Evolutionary conservation across 2,797 vertebrate genomes (phyloP).

Genomic region (Microctenopoma steveboyesi): DNA sequence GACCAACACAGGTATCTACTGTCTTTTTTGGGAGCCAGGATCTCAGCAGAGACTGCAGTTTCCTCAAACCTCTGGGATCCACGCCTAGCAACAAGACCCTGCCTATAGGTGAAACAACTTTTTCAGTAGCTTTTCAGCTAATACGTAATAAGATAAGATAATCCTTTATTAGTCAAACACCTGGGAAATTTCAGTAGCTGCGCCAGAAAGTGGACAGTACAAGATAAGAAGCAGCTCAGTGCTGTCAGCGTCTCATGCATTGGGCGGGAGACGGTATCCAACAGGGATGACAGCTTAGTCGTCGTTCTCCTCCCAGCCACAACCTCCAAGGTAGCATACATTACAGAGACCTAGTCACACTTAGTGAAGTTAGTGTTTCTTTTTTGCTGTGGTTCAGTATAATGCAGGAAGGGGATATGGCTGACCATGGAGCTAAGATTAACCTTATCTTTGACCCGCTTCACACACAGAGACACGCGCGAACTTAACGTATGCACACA

Average conservation of each 20-base stretch:
- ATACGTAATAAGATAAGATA: too few species aligned
- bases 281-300: too few species aligned
- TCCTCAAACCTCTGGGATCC: slow-evolving; percentile 91
- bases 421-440: slow-evolving; percentile 64
- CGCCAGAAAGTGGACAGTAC: too few species aligned
- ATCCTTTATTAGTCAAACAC: too few species aligned
- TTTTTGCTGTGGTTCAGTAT: slow-evolving; percentile 27
- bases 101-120: slow-evolving; percentile 85
- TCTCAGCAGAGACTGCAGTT: slow-evolving; percentile 84
- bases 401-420: slow-evolving; percentile 46
- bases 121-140: neutral
- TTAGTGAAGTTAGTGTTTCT: neutral
- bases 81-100: slow-evolving; percentile 90
- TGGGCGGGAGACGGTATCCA: too few species aligned
- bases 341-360: neutral
- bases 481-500: slow-evolving; percentile 14
- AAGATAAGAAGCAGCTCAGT: too few species aligned
- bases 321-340: too few species aligned
- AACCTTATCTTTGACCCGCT: slow-evolving; percentile 46
- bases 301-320: too few species aligned
- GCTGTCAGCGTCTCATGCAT: too few species aligned
- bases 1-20: slow-evolving; percentile 82
- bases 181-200: too few species aligned
- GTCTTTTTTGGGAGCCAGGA: slow-evolving; percentile 90
- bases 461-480: slow-evolving; percentile 24